Conservation (phyloP, 2,797 vertebrate genomes). For the Anabacerthia variegaticeps region DNA sequence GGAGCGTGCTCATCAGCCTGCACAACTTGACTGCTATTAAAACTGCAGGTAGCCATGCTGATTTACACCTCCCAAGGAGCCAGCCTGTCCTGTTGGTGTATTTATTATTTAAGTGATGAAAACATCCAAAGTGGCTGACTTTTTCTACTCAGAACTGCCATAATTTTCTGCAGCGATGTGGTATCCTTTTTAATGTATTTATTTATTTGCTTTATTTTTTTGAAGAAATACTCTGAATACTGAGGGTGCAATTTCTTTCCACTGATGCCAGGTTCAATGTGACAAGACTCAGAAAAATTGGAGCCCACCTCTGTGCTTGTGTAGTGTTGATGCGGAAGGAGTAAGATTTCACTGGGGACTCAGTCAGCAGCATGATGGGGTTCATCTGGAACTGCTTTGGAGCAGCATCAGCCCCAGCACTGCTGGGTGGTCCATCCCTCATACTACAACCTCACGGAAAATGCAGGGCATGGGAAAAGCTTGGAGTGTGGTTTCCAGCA, state of each 20-base stretch:
- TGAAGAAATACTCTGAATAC: background rate
- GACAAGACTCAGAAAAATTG: background rate
- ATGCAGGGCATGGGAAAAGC: accelerated
- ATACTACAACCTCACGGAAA: accelerated
- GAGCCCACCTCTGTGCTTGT: accelerated
- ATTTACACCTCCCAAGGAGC: background rate
- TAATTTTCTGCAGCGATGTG: background rate
- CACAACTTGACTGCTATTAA: background rate
- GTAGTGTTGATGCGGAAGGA: background rate
- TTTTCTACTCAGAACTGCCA: background rate
- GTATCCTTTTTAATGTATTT: background rate
- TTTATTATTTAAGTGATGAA: background rate
- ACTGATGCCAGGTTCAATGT: background rate
- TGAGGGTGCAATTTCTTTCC: background rate
- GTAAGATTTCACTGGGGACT: background rate
- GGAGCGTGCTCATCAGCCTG: background rate
- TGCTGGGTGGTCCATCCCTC: accelerated
- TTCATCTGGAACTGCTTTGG: background rate
- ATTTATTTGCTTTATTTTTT: background rate
- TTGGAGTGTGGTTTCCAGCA: background rate
- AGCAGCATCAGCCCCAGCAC: background rate
- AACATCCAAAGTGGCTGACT: background rate
- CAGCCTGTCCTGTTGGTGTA: background rate
- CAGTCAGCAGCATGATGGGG: accelerated
- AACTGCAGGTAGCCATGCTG: background rate